Evolutionary conservation across 2,888 invertebrate genomes (phyloP), one percentile per base, ranked within the genome.

Genomic region (Nymphalis c-album): DNA sequence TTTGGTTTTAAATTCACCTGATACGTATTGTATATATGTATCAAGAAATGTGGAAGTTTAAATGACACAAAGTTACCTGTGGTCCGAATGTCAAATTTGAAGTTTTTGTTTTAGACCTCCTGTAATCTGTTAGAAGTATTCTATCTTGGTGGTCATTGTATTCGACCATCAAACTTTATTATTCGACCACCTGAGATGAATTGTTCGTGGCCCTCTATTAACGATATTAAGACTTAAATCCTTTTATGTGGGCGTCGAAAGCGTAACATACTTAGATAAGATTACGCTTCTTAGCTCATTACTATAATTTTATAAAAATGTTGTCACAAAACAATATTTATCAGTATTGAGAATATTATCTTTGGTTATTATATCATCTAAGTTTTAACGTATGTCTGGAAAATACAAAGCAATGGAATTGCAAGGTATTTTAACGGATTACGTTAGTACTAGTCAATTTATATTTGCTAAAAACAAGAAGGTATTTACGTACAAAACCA

Each of bases 71-170:
- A 18, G 50, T 20, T 13, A 71, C 60, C 59, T 74, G 79, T 79
- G 78, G 78, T 78, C 82, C 65, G 62, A 68, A 74, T 75, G 72
- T 74, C 69, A 65, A 40, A n/a, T 68, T 64, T 48, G 18, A 48
- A 63, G 69, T 85, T 84, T 84, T 83, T 83, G 75, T 74, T 63
- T 57, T 60, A 69, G 75, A 74, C 75, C 74, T 72, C 76, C 76
- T 68, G 71, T 67, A 51, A 66, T 57, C 20, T 53, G 60, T 66
- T 66, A 66, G 65, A 40, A 61, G 53, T n/a, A 65, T 22, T 17
- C 74, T 53, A 66, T 73, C 76, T 78, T 78, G 80, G 79, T 72
- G 68, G 69, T 62, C 75, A 73, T 31, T 75, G 67, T 70, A 57
- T 63, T 61, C 60, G 48, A 60, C 61, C 53, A 67, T 66, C 51